Evolutionary conservation across 2,888 invertebrate genomes (phyloP).

Genomic region (Buathra laborator): DNA sequence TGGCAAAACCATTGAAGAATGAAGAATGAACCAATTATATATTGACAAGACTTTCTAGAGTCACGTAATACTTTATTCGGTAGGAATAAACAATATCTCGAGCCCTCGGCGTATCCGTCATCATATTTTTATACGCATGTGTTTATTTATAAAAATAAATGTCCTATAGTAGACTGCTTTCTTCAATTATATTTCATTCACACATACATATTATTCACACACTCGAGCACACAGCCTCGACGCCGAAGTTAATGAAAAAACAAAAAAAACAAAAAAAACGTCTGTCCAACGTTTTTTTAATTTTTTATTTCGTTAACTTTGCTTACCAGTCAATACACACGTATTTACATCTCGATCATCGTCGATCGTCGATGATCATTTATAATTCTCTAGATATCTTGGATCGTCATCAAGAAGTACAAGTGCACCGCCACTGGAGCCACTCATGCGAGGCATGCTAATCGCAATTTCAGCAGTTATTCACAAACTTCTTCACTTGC

Average conservation of each 20-base stretch:
- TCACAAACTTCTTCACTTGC: not conserved
- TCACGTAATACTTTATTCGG: slow-evolving; percentile 70
- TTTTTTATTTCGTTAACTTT: not conserved
- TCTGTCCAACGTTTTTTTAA: slow-evolving; percentile 1
- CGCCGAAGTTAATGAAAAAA: not conserved
- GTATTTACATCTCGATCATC: slow-evolving; percentile 51
- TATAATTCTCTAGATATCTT: not conserved
- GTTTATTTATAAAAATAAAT: slow-evolving; percentile 84
- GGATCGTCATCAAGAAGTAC: slow-evolving; percentile 3
- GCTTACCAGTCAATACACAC: slow-evolving; percentile 30
- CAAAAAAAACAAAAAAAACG: too few species aligned
- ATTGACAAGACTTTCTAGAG: slow-evolving; percentile 23
- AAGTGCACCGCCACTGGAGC: not conserved
- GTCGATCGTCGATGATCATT: slow-evolving; percentile 30
- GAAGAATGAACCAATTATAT: slow-evolving; percentile 24
- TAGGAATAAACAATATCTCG: slow-evolving; percentile 59
- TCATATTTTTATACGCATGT: slow-evolving; percentile 79
- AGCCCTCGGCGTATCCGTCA: slow-evolving; percentile 59
- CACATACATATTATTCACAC: slow-evolving; percentile 66
- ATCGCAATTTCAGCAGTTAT: too few species aligned
- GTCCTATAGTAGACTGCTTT: slow-evolving; percentile 78
- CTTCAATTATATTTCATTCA: slow-evolving; percentile 73
- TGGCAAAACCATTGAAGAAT: slow-evolving; percentile 41
- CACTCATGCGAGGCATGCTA: not conserved
- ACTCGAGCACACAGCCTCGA: slow-evolving; percentile 24